Percentiles rank a stretch among this genome's conserved stretches.
phyloP scores from a whole-genome alignment of 2,113 vertebrate species.

The Siphamia tubifer region DNA sequence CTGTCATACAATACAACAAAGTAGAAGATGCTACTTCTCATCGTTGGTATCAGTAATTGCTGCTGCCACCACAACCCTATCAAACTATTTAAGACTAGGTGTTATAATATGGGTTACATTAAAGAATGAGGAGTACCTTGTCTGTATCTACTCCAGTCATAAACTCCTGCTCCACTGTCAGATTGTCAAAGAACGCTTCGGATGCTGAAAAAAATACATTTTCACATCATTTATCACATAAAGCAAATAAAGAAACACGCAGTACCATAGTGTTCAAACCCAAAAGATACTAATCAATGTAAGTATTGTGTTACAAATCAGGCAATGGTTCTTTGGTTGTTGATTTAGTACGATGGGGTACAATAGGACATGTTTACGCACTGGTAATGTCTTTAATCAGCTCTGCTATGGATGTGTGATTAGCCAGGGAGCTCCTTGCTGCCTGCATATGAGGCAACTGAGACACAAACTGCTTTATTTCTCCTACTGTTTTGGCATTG shows the following conservation, averaged over 20 bases:
- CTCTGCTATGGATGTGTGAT: constrained; percentile 97
- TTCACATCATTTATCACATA: background rate
- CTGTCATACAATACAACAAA: too few relatives aligned
- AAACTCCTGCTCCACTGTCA: constrained; percentile 98
- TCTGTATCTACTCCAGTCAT: constrained; percentile 99
- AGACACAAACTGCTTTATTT: constrained; percentile 98
- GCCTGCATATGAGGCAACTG: constrained; percentile 99
- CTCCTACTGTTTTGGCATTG: constrained; percentile 95
- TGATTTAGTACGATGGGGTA: background rate
- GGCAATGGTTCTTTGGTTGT: too few relatives aligned
- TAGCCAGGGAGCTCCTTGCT: constrained; percentile 91
- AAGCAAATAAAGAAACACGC: fast-evolving
- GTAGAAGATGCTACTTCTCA: too few relatives aligned
- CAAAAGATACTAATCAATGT: background rate
- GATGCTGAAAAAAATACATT: constrained; percentile 82
- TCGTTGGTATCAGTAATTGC: too few relatives aligned
- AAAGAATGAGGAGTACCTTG: constrained; percentile 83
- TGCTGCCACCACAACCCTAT: too few relatives aligned
- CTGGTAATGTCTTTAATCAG: constrained; percentile 97
- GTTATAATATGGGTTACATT: too few relatives aligned
- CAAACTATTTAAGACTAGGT: too few relatives aligned
- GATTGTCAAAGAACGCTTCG: constrained; percentile 96
- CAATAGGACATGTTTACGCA: constrained; percentile 65
- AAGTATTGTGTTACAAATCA: background rate
- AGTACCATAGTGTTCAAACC: background rate